phyloP scores from a whole-genome alignment of 2,797 vertebrate genomes.

The Nyctalus aviator region DNA sequence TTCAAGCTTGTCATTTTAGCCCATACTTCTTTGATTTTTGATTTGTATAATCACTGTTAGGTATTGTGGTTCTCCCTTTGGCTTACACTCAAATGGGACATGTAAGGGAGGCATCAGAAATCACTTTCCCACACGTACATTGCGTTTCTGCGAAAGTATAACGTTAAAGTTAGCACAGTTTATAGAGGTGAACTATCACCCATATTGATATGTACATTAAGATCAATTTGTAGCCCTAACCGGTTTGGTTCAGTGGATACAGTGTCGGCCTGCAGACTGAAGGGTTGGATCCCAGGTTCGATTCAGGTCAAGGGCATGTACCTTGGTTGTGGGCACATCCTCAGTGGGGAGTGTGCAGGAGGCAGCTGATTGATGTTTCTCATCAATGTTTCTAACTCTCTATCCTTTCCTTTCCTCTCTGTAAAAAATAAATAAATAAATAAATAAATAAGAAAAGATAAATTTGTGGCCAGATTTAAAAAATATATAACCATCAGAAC shows the following conservation, averaged over 20 bases:
- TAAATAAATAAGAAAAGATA: no score
- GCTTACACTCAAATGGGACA: neutral
- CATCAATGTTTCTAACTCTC: no score
- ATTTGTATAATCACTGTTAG: neutral
- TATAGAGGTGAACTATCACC: neutral
- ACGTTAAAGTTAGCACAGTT: neutral
- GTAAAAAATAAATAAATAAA: no score
- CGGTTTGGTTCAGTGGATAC: no score
- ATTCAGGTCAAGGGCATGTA: no score
- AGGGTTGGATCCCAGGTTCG: no score
- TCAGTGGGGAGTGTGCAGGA: no score
- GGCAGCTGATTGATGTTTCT: no score
- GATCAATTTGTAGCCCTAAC: neutral
- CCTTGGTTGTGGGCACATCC: no score
- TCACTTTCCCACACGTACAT: slow-evolving; percentile 7
- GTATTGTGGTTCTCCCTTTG: neutral
- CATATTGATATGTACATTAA: neutral
- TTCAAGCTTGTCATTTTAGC: neutral
- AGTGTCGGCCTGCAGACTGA: no score
- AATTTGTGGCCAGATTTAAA: slow-evolving; percentile 10
- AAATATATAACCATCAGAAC: neutral
- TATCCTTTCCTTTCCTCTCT: no score
- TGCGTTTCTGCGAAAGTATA: neutral
- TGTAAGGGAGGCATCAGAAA: neutral
- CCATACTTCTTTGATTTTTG: slow-evolving; percentile 26